Evolutionary conservation across 2,113 vertebrate genomes (phyloP), one percentile per base, ranked within the genome.

Genomic region (Esox niger): DNA sequence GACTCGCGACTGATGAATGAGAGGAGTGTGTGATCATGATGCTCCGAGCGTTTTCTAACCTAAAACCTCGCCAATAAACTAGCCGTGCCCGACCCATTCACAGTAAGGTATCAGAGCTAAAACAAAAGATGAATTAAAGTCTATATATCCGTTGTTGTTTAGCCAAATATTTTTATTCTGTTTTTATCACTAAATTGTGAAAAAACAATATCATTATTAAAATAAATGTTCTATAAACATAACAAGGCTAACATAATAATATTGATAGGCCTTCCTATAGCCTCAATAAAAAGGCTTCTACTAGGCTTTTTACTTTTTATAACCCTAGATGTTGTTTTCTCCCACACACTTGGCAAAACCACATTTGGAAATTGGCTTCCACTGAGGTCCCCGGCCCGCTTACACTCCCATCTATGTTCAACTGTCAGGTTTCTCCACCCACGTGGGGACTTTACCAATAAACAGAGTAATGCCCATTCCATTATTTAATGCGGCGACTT

Each of bases 371-470:
- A 87, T 73, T 54, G 65, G 68, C 82, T 88, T 85, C 84, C 87
- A 74, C 75, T 70, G 64, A 61, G 70, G 63, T 60, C 67, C 68
- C 79, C 38, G 38, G 17, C 15, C 76, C 75, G 71, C 79, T 66
- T 75, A 65, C 70, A 71, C 73, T 68, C 57, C 33, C 26, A 23
- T 8, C 35, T 68, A 70, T 77, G 74, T 81, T 80, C 88, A 81
- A 88, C 81, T 79, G 67, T 80, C 66, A 76, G 74, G 78, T 86
- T 83, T 84, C 82, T 84, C 88, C 86, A 82, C 90, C 91, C 88
- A 90, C 90, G 55, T n/a, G 82, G 90, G 90, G 86, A 89, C 85
- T 91, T 92, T 79, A 87, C 84, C 76, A 74, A 72, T 15, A 61
- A 21, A 65, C 26, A 64, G 2, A 61, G 31, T 61, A 13, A n/a